Conservation (phyloP, 30 jellyfish, hydroid and myxozoan genomes). For the Nemopilema nomurai region DNA sequence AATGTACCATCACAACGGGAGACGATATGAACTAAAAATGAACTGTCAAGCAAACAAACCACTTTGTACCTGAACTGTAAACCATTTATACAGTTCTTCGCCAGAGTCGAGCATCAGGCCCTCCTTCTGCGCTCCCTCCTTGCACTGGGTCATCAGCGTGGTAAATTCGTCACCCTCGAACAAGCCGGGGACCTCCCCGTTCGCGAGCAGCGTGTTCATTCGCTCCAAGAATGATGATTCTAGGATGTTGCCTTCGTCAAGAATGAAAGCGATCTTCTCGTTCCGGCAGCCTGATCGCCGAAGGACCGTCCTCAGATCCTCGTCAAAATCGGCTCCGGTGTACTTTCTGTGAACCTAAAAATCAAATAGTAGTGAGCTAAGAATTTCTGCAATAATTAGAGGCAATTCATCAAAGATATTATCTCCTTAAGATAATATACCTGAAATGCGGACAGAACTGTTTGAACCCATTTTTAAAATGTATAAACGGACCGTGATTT, state of each 20-base stretch:
- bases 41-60: neutral
- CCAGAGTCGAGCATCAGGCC: slow-evolving; percentile 98
- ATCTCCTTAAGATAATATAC: no score
- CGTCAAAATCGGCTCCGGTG: slow-evolving; percentile 99
- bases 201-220: slow-evolving; percentile 98
- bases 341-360: slow-evolving; percentile 92
- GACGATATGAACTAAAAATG: neutral
- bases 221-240: slow-evolving; percentile 96
- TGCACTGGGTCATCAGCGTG: slow-evolving; percentile 97
- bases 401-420: no score
- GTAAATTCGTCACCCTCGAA: slow-evolving; percentile 98
- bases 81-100: slow-evolving; percentile 99
- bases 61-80: slow-evolving; percentile 85
- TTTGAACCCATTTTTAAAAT: no score
- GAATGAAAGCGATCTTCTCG: slow-evolving; percentile 97
- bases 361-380: neutral
- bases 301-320: slow-evolving; percentile 88
- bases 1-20: no score
- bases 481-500: no score
- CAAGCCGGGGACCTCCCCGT: slow-evolving; percentile 99
- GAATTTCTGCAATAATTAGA: no score
- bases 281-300: slow-evolving; percentile 94
- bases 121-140: slow-evolving; percentile 97
- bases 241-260: slow-evolving; percentile 97
- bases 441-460: no score